Evolutionary conservation across 2,113 vertebrate species (phyloP).

Genomic region (Diadophis punctatus): DNA sequence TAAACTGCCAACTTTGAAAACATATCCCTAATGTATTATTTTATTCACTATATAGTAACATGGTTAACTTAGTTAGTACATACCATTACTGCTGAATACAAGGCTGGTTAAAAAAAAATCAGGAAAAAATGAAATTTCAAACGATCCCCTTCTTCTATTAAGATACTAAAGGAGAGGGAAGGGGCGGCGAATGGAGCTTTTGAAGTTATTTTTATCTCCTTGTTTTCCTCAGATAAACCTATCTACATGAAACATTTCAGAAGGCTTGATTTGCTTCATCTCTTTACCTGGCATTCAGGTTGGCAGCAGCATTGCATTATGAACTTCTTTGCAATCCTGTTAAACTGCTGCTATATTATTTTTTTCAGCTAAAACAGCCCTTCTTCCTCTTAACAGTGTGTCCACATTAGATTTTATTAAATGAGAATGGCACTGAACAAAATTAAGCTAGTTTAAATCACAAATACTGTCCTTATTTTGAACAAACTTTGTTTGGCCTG

Average conservation of each 20-base stretch:
- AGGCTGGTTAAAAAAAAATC: neutral
- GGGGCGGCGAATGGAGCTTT: too few species aligned
- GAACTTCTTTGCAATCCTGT: neutral
- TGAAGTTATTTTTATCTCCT: neutral
- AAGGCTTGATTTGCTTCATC: neutral
- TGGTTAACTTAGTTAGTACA: neutral
- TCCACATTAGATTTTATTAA: neutral
- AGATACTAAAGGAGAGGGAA: neutral
- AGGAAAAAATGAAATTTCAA: neutral
- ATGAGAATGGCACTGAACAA: neutral
- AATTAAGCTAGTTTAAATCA: neutral
- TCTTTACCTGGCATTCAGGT: neutral
- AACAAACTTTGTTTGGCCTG: neutral
- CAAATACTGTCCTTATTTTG: neutral
- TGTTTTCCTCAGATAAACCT: neutral
- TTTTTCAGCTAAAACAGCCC: neutral
- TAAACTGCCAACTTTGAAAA: neutral
- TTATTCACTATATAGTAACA: neutral
- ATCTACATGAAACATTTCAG: neutral
- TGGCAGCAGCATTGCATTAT: neutral
- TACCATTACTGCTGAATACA: neutral
- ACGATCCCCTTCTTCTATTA: neutral
- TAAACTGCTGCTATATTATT: neutral
- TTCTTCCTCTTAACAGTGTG: neutral
- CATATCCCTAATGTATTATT: neutral